Percentiles rank a stretch among this genome's conserved stretches.
These are phyloP conservation scores for Rotaria socialis DNA, from an alignment of 2,888 invertebrate species.

Conservation along the genomic window DNA sequence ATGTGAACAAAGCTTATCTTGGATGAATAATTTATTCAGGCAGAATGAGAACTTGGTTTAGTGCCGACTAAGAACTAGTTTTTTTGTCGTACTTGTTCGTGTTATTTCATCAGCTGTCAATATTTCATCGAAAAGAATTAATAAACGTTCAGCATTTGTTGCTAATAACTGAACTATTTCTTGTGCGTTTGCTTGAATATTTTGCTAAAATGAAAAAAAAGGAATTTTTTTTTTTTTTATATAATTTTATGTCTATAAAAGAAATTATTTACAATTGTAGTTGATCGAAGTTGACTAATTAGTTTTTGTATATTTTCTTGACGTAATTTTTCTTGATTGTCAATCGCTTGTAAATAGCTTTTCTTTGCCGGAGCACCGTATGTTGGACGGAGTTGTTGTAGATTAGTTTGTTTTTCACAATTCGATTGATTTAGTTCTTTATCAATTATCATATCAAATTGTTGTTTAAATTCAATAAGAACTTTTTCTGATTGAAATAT, in stretches of 20 bases:
- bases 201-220: slow-evolving; percentile 48
- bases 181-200: slow-evolving; percentile 51
- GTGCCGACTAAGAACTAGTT: not conserved
- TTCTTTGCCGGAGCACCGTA: slow-evolving; percentile 56
- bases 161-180: slow-evolving; percentile 52
- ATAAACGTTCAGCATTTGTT: slow-evolving; percentile 51
- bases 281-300: slow-evolving; percentile 17
- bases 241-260: not conserved
- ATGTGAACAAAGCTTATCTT: too few species aligned
- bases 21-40: too few species aligned
- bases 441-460: not conserved
- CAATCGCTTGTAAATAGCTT: slow-evolving; percentile 51
- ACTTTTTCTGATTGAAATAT: not conserved
- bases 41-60: too few species aligned
- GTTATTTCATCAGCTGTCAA: slow-evolving; percentile 56
- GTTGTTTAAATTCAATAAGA: not conserved
- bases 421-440: not conserved
- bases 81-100: slow-evolving; percentile 52
- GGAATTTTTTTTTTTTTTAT: not conserved
- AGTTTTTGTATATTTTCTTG: slow-evolving; percentile 33
- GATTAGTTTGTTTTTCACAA: slow-evolving; percentile 43
- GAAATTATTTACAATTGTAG: not conserved
- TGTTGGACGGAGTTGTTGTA: slow-evolving; percentile 52
- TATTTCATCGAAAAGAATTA: slow-evolving; percentile 55
- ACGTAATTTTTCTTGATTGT: slow-evolving; percentile 52